Conservation (phyloP, 1,140 invertebrate species). For the Papilio aristodemus region DNA sequence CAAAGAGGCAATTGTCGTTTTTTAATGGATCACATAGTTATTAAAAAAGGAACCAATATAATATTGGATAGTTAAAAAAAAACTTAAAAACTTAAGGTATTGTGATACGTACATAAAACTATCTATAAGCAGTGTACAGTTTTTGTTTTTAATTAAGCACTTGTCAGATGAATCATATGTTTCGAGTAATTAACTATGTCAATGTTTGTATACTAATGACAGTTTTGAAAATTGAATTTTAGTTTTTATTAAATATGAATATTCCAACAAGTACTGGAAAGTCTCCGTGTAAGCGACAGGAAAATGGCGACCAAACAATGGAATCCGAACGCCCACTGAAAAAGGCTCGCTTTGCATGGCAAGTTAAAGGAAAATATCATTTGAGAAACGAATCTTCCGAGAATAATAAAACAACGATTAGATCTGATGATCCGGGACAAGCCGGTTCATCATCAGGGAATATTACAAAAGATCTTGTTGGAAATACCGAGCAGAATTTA, state of each 20-base stretch:
- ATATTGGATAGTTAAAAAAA: neutral
- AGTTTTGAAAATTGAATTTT: slow-evolving; percentile 46
- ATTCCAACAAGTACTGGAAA: slow-evolving; percentile 60
- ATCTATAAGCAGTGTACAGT: slow-evolving; percentile 32
- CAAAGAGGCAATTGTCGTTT: neutral
- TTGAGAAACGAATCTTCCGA: slow-evolving; percentile 74
- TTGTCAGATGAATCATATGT: slow-evolving; percentile 77
- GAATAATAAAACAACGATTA: slow-evolving; percentile 41
- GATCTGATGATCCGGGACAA: slow-evolving; percentile 41
- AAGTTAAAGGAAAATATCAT: slow-evolving; percentile 84
- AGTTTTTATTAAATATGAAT: slow-evolving; percentile 60
- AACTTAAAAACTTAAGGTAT: neutral
- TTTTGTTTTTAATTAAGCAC: slow-evolving; percentile 63
- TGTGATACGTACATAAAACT: neutral
- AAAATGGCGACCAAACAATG: slow-evolving; percentile 75
- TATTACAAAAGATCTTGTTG: slow-evolving; percentile 47
- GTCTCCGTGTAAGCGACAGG: slow-evolving; percentile 75
- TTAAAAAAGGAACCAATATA: neutral
- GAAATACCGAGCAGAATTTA: slow-evolving; percentile 72
- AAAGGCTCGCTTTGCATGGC: slow-evolving; percentile 84
- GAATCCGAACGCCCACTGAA: slow-evolving; percentile 81
- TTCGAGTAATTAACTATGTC: slow-evolving; percentile 72
- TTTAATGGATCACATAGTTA: neutral
- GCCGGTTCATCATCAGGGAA: slow-evolving; percentile 51
- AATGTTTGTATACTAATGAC: slow-evolving; percentile 78